Base-by-base conservation (phyloP, 2,888 invertebrate genomes). In the Proisotoma minuta region DNA sequence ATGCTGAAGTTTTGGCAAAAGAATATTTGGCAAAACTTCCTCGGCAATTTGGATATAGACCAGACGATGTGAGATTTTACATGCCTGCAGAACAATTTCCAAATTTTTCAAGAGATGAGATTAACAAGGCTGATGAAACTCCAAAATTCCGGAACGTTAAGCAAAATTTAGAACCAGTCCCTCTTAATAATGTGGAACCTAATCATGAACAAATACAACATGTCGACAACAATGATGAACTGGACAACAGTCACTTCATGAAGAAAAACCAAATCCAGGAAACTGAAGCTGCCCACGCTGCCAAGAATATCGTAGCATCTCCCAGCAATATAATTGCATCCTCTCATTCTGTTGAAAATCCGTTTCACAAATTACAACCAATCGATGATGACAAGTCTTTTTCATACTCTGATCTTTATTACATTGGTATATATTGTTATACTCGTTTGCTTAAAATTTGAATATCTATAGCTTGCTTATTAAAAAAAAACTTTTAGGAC, bases 341-440 rank as follows among this genome's bases (percentile, higher is more conserved):
- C 8, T 63, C 61, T 4, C 70, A 71, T 57, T 60, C 60, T 20
- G 70, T 57, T 22, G 60, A 67, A 18, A 26, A 57, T n/a, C 56
- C 65, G 10, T 39, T 22, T 22, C 2, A 3, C 15, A 52, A 26
- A n/a, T 56, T 27, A 8, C 40, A 34, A 27, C 39, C 43, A n/a
- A 52, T 34, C 12, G 22, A 39, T 18, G 24, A n/a, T 52, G 60
- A 53, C 12, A 59, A 57, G 56, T 39, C 61, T 23, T 63, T 63
- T 51, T 62, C 65, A 10, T 60, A 75, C 56, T 75, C 75, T 53
- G 78, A 79, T 63, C 75, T 78, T 57, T 79, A 79, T 68, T 78
- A 78, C 63, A 77, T 79, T 51, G 78, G 79, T 79, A 71, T 73
- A 75, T 50, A 48, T n/a, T n/a, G n/a, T n/a, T n/a, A n/a, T n/a